phyloP scores from a whole-genome alignment of 2,797 vertebrate species.

The Meriones psammophilus region DNA sequence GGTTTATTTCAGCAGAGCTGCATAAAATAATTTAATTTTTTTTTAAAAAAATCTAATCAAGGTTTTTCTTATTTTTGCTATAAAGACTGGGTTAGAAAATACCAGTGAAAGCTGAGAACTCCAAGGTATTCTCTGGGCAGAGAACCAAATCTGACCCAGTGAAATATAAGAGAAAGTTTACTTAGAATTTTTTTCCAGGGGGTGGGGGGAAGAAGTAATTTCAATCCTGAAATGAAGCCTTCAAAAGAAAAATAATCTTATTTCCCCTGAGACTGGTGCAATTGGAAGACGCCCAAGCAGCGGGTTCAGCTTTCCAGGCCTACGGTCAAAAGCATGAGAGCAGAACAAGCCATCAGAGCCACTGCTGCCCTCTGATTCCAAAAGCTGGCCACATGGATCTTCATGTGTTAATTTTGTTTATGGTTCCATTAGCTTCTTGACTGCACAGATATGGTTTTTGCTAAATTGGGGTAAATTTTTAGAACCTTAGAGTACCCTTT shows the following conservation, averaged over 20 bases:
- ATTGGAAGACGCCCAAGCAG: not conserved
- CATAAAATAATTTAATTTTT: not conserved
- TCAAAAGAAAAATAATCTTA: not conserved
- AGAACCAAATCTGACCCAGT: not conserved
- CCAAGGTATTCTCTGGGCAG: not conserved
- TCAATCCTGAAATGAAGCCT: not conserved
- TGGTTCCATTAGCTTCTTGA: not conserved
- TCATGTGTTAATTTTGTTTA: not conserved
- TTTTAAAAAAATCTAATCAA: not conserved
- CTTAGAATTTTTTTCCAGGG: constrained; percentile 2
- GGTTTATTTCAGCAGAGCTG: not conserved
- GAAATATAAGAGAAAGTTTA: not conserved
- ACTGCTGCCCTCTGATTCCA: not conserved
- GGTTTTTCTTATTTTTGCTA: not conserved
- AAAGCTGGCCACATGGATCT: not conserved
- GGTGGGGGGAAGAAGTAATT: not conserved
- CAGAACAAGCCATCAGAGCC: not conserved
- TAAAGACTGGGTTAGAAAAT: constrained; percentile 17
- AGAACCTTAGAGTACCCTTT: not conserved
- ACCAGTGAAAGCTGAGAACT: not conserved
- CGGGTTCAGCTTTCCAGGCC: not conserved
- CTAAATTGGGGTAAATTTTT: not conserved
- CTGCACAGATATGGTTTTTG: not conserved
- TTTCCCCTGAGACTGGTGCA: not conserved
- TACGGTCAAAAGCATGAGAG: not conserved